Conservation (phyloP, 1,140 invertebrate genomes). For the Teleogryllus occipitalis region DNA sequence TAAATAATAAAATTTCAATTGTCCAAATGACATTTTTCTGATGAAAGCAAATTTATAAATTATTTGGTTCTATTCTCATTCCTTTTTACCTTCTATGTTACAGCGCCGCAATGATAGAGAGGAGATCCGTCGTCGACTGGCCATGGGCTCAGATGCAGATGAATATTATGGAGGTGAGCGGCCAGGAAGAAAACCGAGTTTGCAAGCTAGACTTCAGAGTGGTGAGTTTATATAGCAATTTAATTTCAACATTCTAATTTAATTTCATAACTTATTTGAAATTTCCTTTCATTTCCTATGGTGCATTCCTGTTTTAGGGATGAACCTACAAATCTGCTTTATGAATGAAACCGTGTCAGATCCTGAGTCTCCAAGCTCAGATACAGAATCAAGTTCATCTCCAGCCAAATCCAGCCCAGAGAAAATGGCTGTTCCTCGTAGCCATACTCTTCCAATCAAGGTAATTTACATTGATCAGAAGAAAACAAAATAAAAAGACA, state of each 20-base stretch:
- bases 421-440: slow-evolving; percentile 15
- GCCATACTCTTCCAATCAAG: slow-evolving; percentile 21
- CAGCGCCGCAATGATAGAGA: slow-evolving; percentile 84
- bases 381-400: slow-evolving; percentile 43
- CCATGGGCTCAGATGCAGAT: slow-evolving; percentile 76
- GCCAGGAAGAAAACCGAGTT: slow-evolving; percentile 69
- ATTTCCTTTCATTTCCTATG: not conserved
- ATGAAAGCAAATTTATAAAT: not conserved
- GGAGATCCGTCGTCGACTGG: slow-evolving; percentile 78
- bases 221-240: slow-evolving; percentile 40
- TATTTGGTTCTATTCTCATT: not conserved
- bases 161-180: slow-evolving; percentile 56
- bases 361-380: slow-evolving; percentile 62
- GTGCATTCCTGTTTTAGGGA: slow-evolving; percentile 46
- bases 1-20: not conserved
- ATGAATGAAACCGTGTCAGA: slow-evolving; percentile 88
- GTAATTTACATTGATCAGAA: slow-evolving; percentile 11
- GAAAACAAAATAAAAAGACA: no score
- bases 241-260: no score
- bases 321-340: slow-evolving; percentile 91
- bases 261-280: not conserved
- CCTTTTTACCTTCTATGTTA: not conserved
- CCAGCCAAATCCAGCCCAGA: slow-evolving; percentile 19
- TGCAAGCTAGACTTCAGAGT: slow-evolving; percentile 78
- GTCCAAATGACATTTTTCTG: not conserved